A percentile compares a stretch with the other conserved stretches of the same genome.
These are phyloP conservation scores for Sciurus vulgaris DNA, from an alignment of 2,797 vertebrate genomes.

Conservation along the genomic window DNA sequence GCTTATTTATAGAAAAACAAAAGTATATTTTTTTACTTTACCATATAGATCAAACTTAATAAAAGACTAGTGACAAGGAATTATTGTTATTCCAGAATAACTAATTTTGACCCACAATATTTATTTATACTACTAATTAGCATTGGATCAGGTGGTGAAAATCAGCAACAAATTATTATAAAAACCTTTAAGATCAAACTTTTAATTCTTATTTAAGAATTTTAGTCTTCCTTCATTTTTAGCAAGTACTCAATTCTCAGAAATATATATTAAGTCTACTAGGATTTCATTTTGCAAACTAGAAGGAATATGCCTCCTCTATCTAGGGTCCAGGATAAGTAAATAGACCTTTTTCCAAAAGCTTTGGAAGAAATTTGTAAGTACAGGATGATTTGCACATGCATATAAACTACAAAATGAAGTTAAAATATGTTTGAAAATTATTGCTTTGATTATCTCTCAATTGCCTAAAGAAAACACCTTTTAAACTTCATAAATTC, in stretches of 20 bases:
- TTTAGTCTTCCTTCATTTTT: conserved; percentile 33
- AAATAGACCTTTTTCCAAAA: background rate
- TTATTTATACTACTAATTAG: background rate
- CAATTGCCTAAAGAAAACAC: background rate
- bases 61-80: conserved; percentile 19
- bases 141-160: background rate
- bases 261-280: conserved; percentile 2
- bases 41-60: conserved; percentile 23
- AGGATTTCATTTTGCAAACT: background rate
- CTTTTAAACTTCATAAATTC: conserved; percentile 1
- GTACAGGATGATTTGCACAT: background rate
- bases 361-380: background rate
- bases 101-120: conserved; percentile 48
- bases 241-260: background rate
- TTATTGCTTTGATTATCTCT: background rate
- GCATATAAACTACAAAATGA: background rate
- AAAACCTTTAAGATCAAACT: background rate
- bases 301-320: background rate
- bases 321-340: background rate
- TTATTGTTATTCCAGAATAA: conserved; percentile 17
- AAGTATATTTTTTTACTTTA: conserved; percentile 38
- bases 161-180: background rate
- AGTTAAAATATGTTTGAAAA: conserved; percentile 1
- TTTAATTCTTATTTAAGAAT: conserved; percentile 19
- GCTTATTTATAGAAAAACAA: conserved; percentile 60